Evolutionary conservation across 2,888 invertebrate species (phyloP), one percentile per base, ranked within the genome.

Genomic region (Eumacrocentrus americanus): DNA sequence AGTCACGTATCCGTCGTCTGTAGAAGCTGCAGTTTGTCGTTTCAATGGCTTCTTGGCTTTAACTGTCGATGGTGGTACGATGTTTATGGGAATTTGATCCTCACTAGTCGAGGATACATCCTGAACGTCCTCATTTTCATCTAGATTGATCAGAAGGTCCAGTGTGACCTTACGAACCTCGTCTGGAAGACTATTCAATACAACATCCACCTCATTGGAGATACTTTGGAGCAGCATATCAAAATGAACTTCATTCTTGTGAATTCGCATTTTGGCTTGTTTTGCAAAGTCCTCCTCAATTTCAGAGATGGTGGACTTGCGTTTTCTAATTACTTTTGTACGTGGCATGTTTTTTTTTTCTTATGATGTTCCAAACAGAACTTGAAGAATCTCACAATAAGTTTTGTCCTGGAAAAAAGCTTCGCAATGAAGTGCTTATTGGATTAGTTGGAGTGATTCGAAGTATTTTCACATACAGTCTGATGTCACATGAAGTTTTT

Each of bases 1-100:
- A 1, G 79, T 78, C 2, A 70, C 73, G 25, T 79, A 79, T 7
- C 79, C 79, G 46, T 79, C 79, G 16, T 79, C 79, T 9, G 25
- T 53, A 0, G 79, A 78, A 0, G 61, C 62, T 3, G 70, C 65
- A 0, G 76, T 76, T 9, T 60, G 60, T 18, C 77, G 69, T 51
- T 72, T 72, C 1, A 50, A n/a, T 3, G 56, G 62, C 44, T 69
- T 70, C 5, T 64, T 69, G 5, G 18, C 46, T 11, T 53, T 64
- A 1, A 47, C 44, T 6, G 55, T 25, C 22, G 60, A 64, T 14
- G 57, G 58, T 2, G 47, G 54, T 6, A 58, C 54, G 11, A 44
- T 12, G 3, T 34, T 68, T 40, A 52, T 44, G 56, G 5, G 62
- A 51, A 42, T 56, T 34, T 3, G 53, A 50, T 55, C 60, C 14